These are phyloP conservation scores for Channa maculata DNA, from an alignment of 2,113 vertebrate species.

Conservation along the genomic window DNA sequence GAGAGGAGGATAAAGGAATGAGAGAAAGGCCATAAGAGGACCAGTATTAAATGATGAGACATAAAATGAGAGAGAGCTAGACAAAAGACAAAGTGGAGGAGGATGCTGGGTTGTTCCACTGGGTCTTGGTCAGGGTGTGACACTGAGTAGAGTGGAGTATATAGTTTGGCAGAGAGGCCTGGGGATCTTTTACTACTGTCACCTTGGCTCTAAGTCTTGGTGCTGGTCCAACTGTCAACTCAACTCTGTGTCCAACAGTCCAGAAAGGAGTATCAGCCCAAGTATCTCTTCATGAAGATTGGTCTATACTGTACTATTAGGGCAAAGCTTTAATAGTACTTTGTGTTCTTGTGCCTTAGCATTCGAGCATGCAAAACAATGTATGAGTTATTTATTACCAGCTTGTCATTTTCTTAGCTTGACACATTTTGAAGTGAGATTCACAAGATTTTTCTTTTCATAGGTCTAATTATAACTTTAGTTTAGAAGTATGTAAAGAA, in stretches of 20 bases:
- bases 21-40: conserved; percentile 6
- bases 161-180: conserved; percentile 75
- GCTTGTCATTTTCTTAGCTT: conserved; percentile 48
- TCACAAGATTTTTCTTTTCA: conserved; percentile 38
- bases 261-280: conserved; percentile 55
- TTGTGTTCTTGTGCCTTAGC: conserved; percentile 1
- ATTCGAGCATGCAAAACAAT: conserved; percentile 34
- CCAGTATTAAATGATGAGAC: conserved; percentile 15
- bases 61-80: conserved; percentile 46
- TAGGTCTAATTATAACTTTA: conserved; percentile 69
- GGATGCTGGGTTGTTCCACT: conserved; percentile 35
- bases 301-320: conserved; percentile 25
- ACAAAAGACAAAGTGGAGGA: conserved; percentile 56
- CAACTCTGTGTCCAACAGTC: conserved; percentile 67
- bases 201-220: conserved; percentile 70
- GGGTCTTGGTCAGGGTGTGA: conserved; percentile 67
- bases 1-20: conserved; percentile 14
- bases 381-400: conserved; percentile 53
- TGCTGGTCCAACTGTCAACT: conserved; percentile 70
- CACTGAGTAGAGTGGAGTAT: conserved; percentile 67
- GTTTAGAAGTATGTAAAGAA: conserved; percentile 38
- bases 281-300: conserved; percentile 30
- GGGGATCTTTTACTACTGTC: conserved; percentile 74
- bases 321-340: not conserved
- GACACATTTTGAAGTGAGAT: conserved; percentile 57